Conservation (phyloP, 2,797 vertebrate genomes). For the Catharus ustulatus region DNA sequence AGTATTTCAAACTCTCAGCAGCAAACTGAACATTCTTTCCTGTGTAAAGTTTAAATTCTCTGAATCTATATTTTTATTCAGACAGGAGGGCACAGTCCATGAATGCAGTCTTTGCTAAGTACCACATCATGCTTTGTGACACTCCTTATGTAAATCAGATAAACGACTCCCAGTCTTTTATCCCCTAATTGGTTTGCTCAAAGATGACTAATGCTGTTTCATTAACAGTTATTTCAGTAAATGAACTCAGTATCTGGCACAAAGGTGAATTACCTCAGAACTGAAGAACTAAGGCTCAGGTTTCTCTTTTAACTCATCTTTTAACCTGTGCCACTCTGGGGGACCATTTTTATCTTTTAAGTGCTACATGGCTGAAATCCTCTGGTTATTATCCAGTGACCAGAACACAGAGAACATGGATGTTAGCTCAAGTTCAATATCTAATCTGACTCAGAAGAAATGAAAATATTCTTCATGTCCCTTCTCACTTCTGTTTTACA, state of each 20-base stretch:
- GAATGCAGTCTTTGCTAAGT: not conserved
- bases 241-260: not conserved
- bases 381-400: not conserved
- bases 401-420: not conserved
- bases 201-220: constrained; percentile 13
- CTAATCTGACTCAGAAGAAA: not conserved
- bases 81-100: not conserved
- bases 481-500: not conserved
- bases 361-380: not conserved
- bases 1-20: not conserved
- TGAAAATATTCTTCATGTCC: not conserved
- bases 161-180: not conserved
- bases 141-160: constrained; percentile 16
- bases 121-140: not conserved
- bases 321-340: not conserved
- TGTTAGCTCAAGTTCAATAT: not conserved
- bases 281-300: not conserved
- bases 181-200: not conserved
- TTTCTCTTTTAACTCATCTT: not conserved
- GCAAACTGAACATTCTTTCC: not conserved
- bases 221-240: not conserved
- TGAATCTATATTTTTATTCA: not conserved
- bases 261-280: not conserved
- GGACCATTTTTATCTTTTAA: not conserved
- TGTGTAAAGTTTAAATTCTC: not conserved